A percentile compares a stretch with the other conserved stretches of the same genome.
Conservation (phyloP, 2,113 vertebrate genomes). For the Montifringilla adamsi region DNA sequence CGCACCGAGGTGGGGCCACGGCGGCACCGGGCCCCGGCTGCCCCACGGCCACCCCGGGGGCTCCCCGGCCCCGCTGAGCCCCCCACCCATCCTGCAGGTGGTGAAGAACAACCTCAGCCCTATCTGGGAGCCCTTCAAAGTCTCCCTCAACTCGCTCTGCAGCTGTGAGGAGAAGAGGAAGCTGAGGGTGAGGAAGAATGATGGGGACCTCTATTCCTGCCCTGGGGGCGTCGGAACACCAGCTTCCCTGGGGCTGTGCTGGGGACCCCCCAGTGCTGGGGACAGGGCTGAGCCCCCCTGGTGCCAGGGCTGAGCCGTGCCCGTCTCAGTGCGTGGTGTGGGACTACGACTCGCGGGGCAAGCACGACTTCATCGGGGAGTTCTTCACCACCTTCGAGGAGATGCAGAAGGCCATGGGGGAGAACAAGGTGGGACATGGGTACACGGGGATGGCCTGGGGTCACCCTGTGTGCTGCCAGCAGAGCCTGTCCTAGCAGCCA, state of each 20-base stretch:
- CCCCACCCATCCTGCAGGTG: constrained; percentile 71
- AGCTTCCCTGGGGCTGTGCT: background rate
- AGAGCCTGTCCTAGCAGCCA: background rate
- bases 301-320: background rate
- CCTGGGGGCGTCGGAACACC: accelerated
- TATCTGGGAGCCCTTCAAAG: constrained; percentile 93
- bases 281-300: background rate
- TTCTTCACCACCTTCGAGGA: constrained; percentile 92
- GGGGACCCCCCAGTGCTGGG: background rate
- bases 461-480: background rate
- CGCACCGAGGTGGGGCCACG: constrained; percentile 82
- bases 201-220: background rate
- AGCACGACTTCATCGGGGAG: constrained; percentile 95
- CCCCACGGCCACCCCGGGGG: accelerated
- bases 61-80: accelerated
- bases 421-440: constrained; percentile 79
- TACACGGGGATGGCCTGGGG: background rate
- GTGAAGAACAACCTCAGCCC: constrained; percentile 96
- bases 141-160: constrained; percentile 90
- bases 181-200: constrained; percentile 80
- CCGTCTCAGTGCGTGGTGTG: constrained; percentile 84
- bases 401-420: constrained; percentile 86
- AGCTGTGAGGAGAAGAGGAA: constrained; percentile 90
- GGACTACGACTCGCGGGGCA: constrained; percentile 92
- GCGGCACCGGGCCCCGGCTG: accelerated